Base-by-base conservation (phyloP, 2,113 vertebrate species). In the Phrynocephalus versicolor region DNA sequence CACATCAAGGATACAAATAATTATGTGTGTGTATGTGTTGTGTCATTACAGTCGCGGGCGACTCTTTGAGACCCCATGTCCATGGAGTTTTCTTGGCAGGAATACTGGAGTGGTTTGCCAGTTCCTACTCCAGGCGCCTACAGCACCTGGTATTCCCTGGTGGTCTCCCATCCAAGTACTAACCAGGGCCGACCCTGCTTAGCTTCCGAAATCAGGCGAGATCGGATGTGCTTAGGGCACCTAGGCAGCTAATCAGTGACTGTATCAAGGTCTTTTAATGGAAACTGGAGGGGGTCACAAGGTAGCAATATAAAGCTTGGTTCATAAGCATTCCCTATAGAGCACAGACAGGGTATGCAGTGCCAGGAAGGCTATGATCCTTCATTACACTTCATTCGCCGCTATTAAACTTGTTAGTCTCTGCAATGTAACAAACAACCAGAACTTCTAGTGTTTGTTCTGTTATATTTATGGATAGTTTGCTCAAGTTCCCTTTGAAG, bases 401-500 rank as follows among this genome's bases (percentile, higher is more conserved):
- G 23, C 64, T 1, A 37, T 45, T 19, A 35, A 65, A 70, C 19
- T 55, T 69, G 41, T 55, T 9, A 10, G 1, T 58, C 19, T 35
- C 6, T 27, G 23, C 37, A n/a, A 51, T 79, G 25, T 30, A 45
- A 37, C 45, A 70, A 81, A 70, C 12, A 35, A 70, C 14, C 19
- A 23, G 79, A 35, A 23, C 21, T 55, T 67, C 39, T 81, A 25
- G 45, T 30, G 23, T 70, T 81, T 51, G 19, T 87, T 89, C 18
- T 79, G 45, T 67, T 67, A 71, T 58, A 81, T 65, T 55, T 81
- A 19, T 82, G 79, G 57, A 41, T 72, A 83, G 45, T 78, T 72
- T 92, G 87, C 88, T 79, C 57, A 51, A 55, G 85, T 90, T 90
- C 84, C 41, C 86, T 87, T 62, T 88, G 81, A 80, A 64, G 86